These are phyloP conservation scores for Hypsibius dujardini DNA, from an alignment of 1,140 invertebrate species.

Conservation along the genomic window DNA sequence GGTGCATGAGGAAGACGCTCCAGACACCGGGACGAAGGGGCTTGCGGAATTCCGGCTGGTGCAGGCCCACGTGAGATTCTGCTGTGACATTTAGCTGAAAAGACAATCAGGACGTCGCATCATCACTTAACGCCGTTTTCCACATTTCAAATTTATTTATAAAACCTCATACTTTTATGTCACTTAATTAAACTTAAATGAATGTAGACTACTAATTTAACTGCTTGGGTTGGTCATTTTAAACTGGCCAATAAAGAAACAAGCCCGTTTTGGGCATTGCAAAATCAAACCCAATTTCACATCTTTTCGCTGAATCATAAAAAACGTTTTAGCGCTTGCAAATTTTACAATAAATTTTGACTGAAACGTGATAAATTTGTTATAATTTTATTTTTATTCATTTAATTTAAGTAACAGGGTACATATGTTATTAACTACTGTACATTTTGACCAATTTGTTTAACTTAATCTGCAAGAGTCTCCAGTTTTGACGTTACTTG, in stretches of 20 bases:
- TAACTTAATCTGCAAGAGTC: background rate
- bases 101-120: conserved; percentile 22
- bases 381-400: too few species aligned
- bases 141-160: conserved; percentile 19
- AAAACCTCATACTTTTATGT: conserved; percentile 22
- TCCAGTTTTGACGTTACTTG: background rate
- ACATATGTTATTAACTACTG: conserved; percentile 15
- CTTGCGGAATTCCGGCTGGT: conserved; percentile 54
- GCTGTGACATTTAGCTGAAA: conserved; percentile 33
- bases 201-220: background rate
- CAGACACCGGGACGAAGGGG: conserved; percentile 68
- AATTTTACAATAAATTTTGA: too few species aligned
- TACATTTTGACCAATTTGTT: conserved; percentile 10
- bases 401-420: too few species aligned
- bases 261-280: too few species aligned
- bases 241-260: conserved; percentile 15
- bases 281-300: too few species aligned
- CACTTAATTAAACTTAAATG: too few species aligned
- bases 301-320: too few species aligned
- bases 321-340: too few species aligned
- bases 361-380: too few species aligned
- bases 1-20: conserved; percentile 56
- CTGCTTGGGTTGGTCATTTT: conserved; percentile 14
- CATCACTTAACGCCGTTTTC: conserved; percentile 10
- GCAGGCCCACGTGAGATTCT: conserved; percentile 28